A percentile compares a stretch with the other conserved stretches of the same genome.
Conservation (phyloP, 2,113 vertebrate species). For the Benitochromis conjunctus region DNA sequence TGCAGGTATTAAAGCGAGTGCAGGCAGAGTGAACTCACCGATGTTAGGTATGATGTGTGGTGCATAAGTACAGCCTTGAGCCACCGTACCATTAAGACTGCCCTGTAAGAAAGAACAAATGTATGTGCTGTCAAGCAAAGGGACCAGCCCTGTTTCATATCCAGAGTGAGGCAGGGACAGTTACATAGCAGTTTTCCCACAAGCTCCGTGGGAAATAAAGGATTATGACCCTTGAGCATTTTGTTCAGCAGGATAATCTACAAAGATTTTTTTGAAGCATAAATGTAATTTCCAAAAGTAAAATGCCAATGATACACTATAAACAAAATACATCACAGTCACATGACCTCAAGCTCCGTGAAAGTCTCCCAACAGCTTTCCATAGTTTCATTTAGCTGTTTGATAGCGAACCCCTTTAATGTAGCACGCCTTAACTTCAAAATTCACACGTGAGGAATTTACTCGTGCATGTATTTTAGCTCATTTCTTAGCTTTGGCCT, state of each 20-base stretch:
- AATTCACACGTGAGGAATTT: background rate
- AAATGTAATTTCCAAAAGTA: background rate
- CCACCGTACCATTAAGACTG: conserved; percentile 89
- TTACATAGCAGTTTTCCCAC: background rate
- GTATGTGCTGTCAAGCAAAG: background rate
- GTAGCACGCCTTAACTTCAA: fast-evolving
- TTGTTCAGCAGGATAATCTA: background rate
- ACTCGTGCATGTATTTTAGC: background rate
- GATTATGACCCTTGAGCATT: fast-evolving
- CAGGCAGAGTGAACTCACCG: conserved; percentile 76
- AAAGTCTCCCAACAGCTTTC: background rate
- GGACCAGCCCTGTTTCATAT: background rate
- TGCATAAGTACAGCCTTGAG: conserved; percentile 87
- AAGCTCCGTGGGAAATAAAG: background rate
- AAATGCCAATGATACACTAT: fast-evolving
- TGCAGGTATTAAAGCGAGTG: background rate
- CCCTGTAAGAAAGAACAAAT: conserved; percentile 69
- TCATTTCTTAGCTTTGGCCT: background rate
- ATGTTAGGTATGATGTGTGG: conserved; percentile 94
- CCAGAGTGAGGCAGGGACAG: background rate
- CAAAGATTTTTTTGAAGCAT: background rate
- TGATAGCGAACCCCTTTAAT: background rate
- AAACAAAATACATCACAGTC: background rate
- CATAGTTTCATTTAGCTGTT: background rate
- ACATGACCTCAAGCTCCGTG: background rate